Conservation (phyloP, 2,113 vertebrate genomes). For the Centrocercus urophasianus region DNA sequence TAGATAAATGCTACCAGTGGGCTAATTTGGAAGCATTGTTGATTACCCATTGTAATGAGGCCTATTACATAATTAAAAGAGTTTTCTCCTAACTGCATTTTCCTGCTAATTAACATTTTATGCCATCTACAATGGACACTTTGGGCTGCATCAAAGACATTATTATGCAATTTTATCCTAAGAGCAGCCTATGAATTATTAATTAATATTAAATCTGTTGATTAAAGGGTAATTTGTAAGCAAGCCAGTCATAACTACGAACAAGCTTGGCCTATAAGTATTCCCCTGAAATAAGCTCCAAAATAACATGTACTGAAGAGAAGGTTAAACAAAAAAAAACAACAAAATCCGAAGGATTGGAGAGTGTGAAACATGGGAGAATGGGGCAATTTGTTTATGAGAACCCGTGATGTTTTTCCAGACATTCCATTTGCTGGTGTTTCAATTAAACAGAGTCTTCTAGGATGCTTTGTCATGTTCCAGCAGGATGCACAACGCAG, state of each 20-base stretch:
- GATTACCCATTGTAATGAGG: conserved; percentile 82
- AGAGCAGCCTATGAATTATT: conserved; percentile 80
- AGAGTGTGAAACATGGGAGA: neutral
- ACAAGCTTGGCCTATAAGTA: conserved; percentile 18
- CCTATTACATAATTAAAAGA: conserved; percentile 83
- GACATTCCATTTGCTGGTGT: conserved; percentile 35
- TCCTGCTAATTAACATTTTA: conserved; percentile 80
- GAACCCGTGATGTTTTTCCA: conserved; percentile 57
- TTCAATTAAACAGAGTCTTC: conserved; percentile 44
- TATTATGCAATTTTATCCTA: conserved; percentile 80
- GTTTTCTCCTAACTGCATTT: conserved; percentile 76
- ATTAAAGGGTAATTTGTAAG: conserved; percentile 80
- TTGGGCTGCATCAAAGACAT: conserved; percentile 71
- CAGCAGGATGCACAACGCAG: neutral
- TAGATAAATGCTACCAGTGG: conserved; percentile 72
- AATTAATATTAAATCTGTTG: conserved; percentile 82
- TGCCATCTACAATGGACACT: conserved; percentile 77
- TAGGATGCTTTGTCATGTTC: neutral
- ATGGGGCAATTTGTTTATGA: conserved; percentile 14
- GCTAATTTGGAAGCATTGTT: conserved; percentile 77
- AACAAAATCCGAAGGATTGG: neutral
- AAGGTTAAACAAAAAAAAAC: neutral
- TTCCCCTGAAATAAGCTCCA: conserved; percentile 30
- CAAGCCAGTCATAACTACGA: conserved; percentile 60
- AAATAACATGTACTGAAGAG: conserved; percentile 7